A percentile compares a stretch with the other conserved stretches of the same genome.
Evolutionary conservation across 1,140 invertebrate species (phyloP).

Genomic region (Eueides isabella): DNA sequence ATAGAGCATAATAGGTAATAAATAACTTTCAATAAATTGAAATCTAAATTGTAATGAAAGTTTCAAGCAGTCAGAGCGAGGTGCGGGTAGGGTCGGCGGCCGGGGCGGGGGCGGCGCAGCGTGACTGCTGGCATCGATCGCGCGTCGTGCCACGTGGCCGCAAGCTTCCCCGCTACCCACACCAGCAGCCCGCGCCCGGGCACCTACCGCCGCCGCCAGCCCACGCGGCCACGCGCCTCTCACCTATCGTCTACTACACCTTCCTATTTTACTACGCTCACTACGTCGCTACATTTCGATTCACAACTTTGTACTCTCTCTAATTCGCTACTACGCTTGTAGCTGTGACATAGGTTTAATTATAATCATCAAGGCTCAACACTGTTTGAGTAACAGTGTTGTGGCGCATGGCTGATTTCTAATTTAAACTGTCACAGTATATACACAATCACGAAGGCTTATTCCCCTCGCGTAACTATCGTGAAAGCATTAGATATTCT

Average conservation of each 20-base stretch:
- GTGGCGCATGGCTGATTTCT: not conserved
- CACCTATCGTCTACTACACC: slow-evolving; percentile 5
- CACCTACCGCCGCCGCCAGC: not conserved
- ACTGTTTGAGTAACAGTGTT: too few species aligned
- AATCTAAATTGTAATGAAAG: slow-evolving; percentile 26
- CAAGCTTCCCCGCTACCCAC: slow-evolving; percentile 6
- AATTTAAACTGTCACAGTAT: not conserved
- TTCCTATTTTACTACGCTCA: slow-evolving; percentile 26
- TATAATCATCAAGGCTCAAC: not conserved
- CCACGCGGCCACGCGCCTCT: not conserved
- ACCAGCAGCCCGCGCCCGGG: not conserved
- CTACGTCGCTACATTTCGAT: slow-evolving; percentile 23
- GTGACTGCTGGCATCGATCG: slow-evolving; percentile 39
- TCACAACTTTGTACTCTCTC: slow-evolving; percentile 17
- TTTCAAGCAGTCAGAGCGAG: slow-evolving; percentile 14
- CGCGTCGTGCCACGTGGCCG: slow-evolving; percentile 31
- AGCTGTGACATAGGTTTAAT: not conserved
- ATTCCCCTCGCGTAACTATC: slow-evolving; percentile 31
- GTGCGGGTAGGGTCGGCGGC: not conserved
- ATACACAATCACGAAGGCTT: not conserved
- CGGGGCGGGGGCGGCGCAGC: slow-evolving; percentile 15
- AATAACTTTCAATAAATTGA: not conserved
- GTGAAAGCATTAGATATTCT: slow-evolving; percentile 36
- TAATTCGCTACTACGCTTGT: too few species aligned
- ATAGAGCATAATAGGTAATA: too few species aligned